phyloP scores from a whole-genome alignment of 2,888 invertebrate genomes.

The Laothoe populi region DNA sequence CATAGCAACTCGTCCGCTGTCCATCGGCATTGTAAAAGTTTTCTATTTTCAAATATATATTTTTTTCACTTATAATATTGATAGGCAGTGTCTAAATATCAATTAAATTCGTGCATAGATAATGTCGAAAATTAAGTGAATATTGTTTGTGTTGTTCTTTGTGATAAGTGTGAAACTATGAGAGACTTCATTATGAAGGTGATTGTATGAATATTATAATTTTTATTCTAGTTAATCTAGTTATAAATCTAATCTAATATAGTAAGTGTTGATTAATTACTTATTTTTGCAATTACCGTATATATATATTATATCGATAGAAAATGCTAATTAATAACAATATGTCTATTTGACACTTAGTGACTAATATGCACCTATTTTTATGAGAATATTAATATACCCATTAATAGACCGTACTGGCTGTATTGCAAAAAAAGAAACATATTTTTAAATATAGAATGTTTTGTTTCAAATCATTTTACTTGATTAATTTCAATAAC shows the following conservation, averaged over 20 bases:
- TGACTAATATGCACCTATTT: no score
- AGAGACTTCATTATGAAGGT: conserved; percentile 21
- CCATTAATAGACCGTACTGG: no score
- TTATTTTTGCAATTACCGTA: no score
- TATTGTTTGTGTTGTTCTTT: conserved; percentile 1
- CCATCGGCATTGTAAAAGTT: conserved; percentile 40
- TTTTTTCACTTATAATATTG: conserved; percentile 7
- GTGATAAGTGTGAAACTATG: conserved; percentile 11
- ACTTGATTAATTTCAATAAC: no score
- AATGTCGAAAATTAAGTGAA: conserved; percentile 11
- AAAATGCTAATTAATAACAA: no score
- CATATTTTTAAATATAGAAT: no score
- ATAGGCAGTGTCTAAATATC: not conserved
- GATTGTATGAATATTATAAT: not conserved
- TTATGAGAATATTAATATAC: no score
- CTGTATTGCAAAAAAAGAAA: no score
- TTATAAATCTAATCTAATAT: no score
- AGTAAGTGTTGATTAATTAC: not conserved
- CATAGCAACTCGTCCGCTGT: conserved; percentile 55
- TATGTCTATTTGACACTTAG: no score
- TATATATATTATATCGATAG: no score
- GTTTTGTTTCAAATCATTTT: no score
- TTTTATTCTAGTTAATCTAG: not conserved
- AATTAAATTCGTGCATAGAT: not conserved
- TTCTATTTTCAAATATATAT: conserved; percentile 27